phyloP scores from a whole-genome alignment of 2,113 vertebrate species.

The Stegastes partitus region DNA sequence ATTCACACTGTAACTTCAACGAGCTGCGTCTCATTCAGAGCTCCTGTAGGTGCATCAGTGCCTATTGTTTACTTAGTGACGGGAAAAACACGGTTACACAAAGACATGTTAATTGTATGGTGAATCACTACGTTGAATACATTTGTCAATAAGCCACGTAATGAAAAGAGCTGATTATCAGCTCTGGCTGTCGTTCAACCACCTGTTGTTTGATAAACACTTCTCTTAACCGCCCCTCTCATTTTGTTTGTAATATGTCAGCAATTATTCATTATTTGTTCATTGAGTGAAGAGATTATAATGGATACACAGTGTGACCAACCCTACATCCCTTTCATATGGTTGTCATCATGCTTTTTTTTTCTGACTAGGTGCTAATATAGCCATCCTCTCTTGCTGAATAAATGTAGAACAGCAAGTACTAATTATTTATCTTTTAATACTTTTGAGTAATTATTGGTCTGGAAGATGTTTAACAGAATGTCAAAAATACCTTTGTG shows the following conservation, averaged over 20 bases:
- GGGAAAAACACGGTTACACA: slow-evolving; percentile 8
- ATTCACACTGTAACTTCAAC: not conserved
- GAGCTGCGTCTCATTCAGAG: not conserved
- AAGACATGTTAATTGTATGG: slow-evolving; percentile 34
- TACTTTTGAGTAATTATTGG: not conserved
- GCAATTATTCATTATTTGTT: slow-evolving; percentile 37
- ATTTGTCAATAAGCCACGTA: slow-evolving; percentile 54
- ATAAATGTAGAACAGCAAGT: slow-evolving; percentile 11
- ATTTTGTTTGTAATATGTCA: slow-evolving; percentile 17
- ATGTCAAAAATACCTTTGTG: not conserved
- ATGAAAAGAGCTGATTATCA: slow-evolving; percentile 60
- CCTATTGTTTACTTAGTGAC: slow-evolving; percentile 35
- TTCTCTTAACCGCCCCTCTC: slow-evolving; percentile 18
- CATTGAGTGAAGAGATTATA: slow-evolving; percentile 4
- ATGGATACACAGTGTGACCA: not conserved
- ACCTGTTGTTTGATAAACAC: slow-evolving; percentile 64
- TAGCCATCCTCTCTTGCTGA: not conserved
- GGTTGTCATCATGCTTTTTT: not conserved
- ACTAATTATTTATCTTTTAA: not conserved
- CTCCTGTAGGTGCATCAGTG: slow-evolving; percentile 24
- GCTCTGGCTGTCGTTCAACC: slow-evolving; percentile 35
- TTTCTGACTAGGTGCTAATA: slow-evolving; percentile 9
- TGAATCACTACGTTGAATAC: slow-evolving; percentile 36
- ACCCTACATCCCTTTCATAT: not conserved
- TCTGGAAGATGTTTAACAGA: slow-evolving; percentile 1